Conservation (phyloP, 35 echinoderm and acorn worm species). For the Hemicentrotus pulcherrimus region DNA sequence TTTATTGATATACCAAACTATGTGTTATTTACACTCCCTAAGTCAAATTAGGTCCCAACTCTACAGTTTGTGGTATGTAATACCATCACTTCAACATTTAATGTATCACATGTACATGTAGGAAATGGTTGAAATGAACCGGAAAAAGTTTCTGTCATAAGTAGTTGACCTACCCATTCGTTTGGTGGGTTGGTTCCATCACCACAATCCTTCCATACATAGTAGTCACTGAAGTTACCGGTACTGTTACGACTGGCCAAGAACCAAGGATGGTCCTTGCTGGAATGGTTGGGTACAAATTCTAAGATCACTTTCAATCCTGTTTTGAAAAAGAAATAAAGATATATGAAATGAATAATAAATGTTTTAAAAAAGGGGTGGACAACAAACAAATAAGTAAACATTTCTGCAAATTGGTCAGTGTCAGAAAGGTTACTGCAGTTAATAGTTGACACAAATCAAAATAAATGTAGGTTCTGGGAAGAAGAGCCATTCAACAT, state of each 20-base stretch:
- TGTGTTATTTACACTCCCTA: too few relatives aligned
- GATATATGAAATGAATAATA: not conserved
- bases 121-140: too few relatives aligned
- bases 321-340: slow-evolving; percentile 40
- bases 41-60: too few relatives aligned
- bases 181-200: slow-evolving; percentile 65
- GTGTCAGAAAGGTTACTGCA: too few relatives aligned
- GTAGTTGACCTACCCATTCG: slow-evolving; percentile 68
- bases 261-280: slow-evolving; percentile 91
- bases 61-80: too few relatives aligned
- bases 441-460: not conserved
- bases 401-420: not conserved
- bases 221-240: slow-evolving; percentile 80
- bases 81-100: not conserved
- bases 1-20: too few relatives aligned
- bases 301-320: slow-evolving; percentile 84
- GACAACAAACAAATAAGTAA: not conserved
- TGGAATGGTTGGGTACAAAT: slow-evolving; percentile 95
- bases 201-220: slow-evolving; percentile 72
- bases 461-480: too few relatives aligned
- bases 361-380: not conserved
- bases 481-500: too few relatives aligned
- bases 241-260: slow-evolving; percentile 52
- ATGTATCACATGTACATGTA: not conserved
- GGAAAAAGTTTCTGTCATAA: too few relatives aligned